Evolutionary conservation across 2,113 vertebrate species (phyloP).

Genomic region (Perca schrenkii): DNA sequence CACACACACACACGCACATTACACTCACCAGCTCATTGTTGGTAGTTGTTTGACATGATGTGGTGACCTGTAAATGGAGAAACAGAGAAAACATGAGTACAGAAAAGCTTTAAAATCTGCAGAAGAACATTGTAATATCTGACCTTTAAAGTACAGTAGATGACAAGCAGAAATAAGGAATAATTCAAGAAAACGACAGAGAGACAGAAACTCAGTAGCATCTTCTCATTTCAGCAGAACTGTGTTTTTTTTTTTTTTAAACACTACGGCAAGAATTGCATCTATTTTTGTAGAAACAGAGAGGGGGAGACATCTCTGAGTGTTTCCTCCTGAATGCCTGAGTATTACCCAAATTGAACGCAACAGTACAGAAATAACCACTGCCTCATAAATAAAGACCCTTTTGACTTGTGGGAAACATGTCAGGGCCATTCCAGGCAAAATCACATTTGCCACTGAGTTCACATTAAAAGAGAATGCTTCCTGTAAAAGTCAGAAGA

Average conservation of each 20-base stretch:
- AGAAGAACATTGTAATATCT: neutral
- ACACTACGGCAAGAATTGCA: neutral
- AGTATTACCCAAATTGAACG: constrained; percentile 36
- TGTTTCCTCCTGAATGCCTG: constrained; percentile 49
- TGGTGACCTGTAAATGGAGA: constrained; percentile 70
- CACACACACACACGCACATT: neutral
- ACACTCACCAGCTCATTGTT: constrained; percentile 79
- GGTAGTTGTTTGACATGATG: constrained; percentile 73
- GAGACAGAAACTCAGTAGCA: neutral
- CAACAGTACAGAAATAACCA: constrained; percentile 44
- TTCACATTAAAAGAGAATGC: neutral
- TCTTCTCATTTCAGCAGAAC: neutral
- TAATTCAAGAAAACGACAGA: neutral
- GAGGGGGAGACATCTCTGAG: constrained; percentile 19
- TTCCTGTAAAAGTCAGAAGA: constrained; percentile 8
- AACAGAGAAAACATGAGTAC: constrained; percentile 15
- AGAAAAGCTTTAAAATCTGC: neutral
- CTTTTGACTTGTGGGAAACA: constrained; percentile 44
- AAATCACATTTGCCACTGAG: neutral
- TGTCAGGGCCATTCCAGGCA: constrained; percentile 3
- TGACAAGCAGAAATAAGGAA: neutral
- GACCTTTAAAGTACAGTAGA: neutral
- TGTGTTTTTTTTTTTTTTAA: constrained; percentile 2
- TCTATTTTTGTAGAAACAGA: constrained; percentile 9
- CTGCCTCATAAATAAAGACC: neutral